Conservation (phyloP, 2,113 vertebrate genomes). For the Megaceryle maxima region DNA sequence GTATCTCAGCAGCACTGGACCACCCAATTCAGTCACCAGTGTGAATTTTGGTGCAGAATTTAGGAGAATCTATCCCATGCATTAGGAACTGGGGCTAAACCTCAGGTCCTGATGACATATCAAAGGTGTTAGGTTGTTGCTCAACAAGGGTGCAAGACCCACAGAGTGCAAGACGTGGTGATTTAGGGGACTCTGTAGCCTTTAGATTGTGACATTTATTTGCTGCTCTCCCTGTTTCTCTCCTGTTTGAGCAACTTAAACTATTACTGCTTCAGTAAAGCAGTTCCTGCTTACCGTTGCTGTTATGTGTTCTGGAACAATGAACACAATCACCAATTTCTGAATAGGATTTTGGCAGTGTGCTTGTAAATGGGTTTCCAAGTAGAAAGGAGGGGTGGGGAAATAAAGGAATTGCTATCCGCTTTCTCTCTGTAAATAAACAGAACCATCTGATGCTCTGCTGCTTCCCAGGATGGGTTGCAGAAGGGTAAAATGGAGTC, state of each 20-base stretch:
- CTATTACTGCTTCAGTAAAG: not conserved
- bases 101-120: not conserved
- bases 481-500: not conserved
- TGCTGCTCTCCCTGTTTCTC: not conserved
- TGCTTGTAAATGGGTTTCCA: constrained; percentile 18
- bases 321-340: constrained; percentile 21
- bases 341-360: not conserved
- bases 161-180: not conserved
- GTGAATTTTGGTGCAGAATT: not conserved
- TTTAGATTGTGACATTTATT: not conserved
- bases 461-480: not conserved
- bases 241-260: constrained; percentile 1
- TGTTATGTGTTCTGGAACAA: constrained; percentile 53
- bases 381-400: not conserved
- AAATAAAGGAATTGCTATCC: not conserved
- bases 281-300: not conserved
- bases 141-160: not conserved
- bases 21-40: fast-evolving
- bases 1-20: not conserved
- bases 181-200: not conserved
- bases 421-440: not conserved
- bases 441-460: not conserved
- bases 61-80: not conserved
- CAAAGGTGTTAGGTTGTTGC: not conserved
- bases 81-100: not conserved